These are phyloP conservation scores for Spea multiplicata DNA, from an alignment of 2,113 vertebrate genomes.

Conservation along the genomic window DNA sequence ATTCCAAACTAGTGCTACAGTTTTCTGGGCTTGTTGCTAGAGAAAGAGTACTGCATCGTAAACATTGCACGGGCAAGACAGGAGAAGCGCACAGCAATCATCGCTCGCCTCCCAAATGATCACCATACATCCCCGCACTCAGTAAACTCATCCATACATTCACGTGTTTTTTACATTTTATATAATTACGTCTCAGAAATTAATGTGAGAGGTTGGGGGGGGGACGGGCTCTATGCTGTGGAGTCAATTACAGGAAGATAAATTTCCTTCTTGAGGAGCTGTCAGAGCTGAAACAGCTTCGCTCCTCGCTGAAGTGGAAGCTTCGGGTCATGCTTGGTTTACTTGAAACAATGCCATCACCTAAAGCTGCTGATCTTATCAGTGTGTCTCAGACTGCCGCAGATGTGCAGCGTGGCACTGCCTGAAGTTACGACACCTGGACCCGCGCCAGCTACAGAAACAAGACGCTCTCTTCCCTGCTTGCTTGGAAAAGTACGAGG, in stretches of 20 bases:
- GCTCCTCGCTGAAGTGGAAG: slow-evolving; percentile 79
- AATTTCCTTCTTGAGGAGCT: slow-evolving; percentile 78
- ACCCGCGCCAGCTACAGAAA: slow-evolving; percentile 64
- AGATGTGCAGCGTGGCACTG: slow-evolving; percentile 77
- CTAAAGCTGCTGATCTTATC: slow-evolving; percentile 82
- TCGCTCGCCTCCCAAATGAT: slow-evolving; percentile 33
- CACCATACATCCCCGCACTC: slow-evolving; percentile 46
- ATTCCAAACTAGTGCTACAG: too few relatives aligned
- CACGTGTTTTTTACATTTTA: slow-evolving; percentile 68
- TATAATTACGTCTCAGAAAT: slow-evolving; percentile 77
- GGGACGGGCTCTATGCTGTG: slow-evolving; percentile 66
- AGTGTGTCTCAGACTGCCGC: slow-evolving; percentile 67
- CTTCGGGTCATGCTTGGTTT: slow-evolving; percentile 80
- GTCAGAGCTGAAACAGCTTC: slow-evolving; percentile 82
- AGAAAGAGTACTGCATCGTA: slow-evolving; percentile 47
- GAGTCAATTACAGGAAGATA: slow-evolving; percentile 79
- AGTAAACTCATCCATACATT: slow-evolving; percentile 48
- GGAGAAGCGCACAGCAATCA: slow-evolving; percentile 48
- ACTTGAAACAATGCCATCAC: slow-evolving; percentile 83
- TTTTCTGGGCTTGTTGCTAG: background rate
- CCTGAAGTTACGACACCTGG: slow-evolving; percentile 77
- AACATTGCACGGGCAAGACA: slow-evolving; percentile 43
- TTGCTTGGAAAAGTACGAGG: slow-evolving; percentile 21
- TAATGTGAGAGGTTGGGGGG: slow-evolving; percentile 59
- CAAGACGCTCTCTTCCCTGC: slow-evolving; percentile 26